These are phyloP conservation scores for Carcinoscorpius rotundicauda DNA, from an alignment of 1,140 invertebrate species.

Conservation along the genomic window DNA sequence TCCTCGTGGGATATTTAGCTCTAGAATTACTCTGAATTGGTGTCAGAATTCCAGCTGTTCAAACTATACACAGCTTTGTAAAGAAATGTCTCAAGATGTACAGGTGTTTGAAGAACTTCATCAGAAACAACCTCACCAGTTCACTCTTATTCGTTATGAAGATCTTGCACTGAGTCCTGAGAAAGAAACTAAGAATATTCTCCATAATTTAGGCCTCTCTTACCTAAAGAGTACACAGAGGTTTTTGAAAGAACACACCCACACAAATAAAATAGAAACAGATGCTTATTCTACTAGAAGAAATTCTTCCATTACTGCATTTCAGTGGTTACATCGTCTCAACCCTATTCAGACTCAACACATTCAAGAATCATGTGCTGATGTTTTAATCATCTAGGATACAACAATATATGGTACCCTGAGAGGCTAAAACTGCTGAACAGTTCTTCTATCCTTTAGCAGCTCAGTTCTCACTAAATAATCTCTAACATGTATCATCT, in stretches of 20 bases:
- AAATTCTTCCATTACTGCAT: constrained; percentile 13
- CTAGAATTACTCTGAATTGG: constrained; percentile 67
- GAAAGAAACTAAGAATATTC: constrained; percentile 50
- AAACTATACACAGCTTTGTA: constrained; percentile 57
- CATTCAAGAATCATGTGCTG: constrained; percentile 9
- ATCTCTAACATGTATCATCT: too few species aligned
- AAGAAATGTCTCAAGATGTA: constrained; percentile 56
- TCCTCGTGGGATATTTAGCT: constrained; percentile 72
- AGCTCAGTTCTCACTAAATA: too few species aligned
- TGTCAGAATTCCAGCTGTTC: constrained; percentile 72
- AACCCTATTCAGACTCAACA: constrained; percentile 5
- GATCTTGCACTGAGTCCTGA: constrained; percentile 66
- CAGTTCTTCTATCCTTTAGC: too few species aligned
- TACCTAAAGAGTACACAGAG: constrained; percentile 12
- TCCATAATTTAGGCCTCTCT: constrained; percentile 56
- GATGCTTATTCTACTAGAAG: constrained; percentile 19
- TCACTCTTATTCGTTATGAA: constrained; percentile 49
- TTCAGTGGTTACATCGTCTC: constrained; percentile 11
- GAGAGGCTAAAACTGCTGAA: too few species aligned
- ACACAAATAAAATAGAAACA: constrained; percentile 7
- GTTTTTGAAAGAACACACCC: constrained; percentile 22
- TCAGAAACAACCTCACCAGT: constrained; percentile 51
- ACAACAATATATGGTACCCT: background rate
- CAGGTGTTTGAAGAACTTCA: constrained; percentile 49
- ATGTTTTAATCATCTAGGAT: constrained; percentile 9